Conservation (phyloP, 2,888 invertebrate genomes). For the Chamaedrilus cognettii region DNA sequence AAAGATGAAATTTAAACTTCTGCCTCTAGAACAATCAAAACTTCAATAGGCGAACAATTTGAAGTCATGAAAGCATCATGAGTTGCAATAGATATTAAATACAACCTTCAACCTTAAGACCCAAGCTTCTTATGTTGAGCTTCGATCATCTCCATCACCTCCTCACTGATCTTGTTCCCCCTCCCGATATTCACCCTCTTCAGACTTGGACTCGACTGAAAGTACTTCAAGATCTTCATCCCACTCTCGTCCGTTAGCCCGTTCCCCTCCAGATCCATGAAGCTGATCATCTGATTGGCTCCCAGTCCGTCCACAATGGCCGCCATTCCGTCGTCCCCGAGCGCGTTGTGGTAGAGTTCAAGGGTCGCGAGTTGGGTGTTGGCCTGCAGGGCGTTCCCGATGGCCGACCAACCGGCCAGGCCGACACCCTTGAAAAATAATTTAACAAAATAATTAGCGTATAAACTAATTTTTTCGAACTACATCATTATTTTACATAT, state of each 20-base stretch:
- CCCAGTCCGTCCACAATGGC: constrained; percentile 43
- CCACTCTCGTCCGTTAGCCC: constrained; percentile 46
- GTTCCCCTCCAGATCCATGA: constrained; percentile 47
- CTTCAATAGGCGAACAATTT: no score
- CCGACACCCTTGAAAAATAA: no score
- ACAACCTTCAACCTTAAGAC: no score
- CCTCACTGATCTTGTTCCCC: constrained; percentile 1
- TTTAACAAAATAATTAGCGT: no score
- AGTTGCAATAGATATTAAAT: no score
- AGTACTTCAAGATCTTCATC: constrained; percentile 40
- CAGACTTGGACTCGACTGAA: constrained; percentile 44
- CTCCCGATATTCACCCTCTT: neutral
- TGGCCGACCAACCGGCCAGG: constrained; percentile 43
- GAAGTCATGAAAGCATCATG: no score
- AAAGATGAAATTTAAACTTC: no score
- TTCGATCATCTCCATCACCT: neutral
- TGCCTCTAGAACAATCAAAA: no score
- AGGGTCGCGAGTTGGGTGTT: constrained; percentile 44
- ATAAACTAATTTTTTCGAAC: no score
- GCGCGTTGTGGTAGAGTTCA: constrained; percentile 46
- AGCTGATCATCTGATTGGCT: constrained; percentile 42
- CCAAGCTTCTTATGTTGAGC: no score
- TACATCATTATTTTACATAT: no score
- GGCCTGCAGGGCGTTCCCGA: constrained; percentile 44
- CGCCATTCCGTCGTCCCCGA: constrained; percentile 47